phyloP scores from a whole-genome alignment of 2,888 invertebrate genomes.

The Orchesellides sinensis region DNA sequence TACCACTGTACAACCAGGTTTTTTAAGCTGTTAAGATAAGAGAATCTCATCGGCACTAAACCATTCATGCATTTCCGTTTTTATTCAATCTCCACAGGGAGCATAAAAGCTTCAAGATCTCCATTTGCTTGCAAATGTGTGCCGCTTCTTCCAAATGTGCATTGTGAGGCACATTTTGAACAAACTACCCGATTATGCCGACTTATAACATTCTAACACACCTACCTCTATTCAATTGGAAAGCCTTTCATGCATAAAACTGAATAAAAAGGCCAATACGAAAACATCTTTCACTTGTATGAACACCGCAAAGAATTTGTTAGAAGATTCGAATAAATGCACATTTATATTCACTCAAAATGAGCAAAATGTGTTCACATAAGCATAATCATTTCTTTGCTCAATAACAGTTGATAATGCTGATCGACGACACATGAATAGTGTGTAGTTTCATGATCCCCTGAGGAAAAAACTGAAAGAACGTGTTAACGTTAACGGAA shows the following conservation, averaged over 20 bases:
- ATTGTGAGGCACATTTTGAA: constrained; percentile 2
- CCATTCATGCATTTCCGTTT: constrained; percentile 30
- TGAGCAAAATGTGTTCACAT: constrained; percentile 27
- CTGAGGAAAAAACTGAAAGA: background rate
- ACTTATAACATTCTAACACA: background rate
- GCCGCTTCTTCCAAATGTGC: constrained; percentile 16
- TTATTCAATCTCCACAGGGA: constrained; percentile 32
- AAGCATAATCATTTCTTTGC: constrained; percentile 30
- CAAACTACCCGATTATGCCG: constrained; percentile 31
- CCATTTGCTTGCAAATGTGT: background rate
- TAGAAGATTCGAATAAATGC: constrained; percentile 11
- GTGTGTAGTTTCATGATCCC: constrained; percentile 5
- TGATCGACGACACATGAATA: constrained; percentile 18
- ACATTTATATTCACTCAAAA: constrained; percentile 30
- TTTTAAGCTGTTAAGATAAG: background rate
- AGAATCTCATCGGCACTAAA: constrained; percentile 17
- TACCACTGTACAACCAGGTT: background rate
- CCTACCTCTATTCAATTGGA: constrained; percentile 8
- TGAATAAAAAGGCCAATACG: background rate
- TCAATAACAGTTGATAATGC: constrained; percentile 20
- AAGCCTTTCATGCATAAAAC: constrained; percentile 21
- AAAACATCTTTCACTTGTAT: constrained; percentile 13
- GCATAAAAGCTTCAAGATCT: constrained; percentile 26
- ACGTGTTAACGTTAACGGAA: too few relatives aligned
- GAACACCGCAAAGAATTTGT: constrained; percentile 15